These are phyloP conservation scores for Erpobdella octoculata DNA, from an alignment of 2,888 invertebrate genomes.

Conservation along the genomic window DNA sequence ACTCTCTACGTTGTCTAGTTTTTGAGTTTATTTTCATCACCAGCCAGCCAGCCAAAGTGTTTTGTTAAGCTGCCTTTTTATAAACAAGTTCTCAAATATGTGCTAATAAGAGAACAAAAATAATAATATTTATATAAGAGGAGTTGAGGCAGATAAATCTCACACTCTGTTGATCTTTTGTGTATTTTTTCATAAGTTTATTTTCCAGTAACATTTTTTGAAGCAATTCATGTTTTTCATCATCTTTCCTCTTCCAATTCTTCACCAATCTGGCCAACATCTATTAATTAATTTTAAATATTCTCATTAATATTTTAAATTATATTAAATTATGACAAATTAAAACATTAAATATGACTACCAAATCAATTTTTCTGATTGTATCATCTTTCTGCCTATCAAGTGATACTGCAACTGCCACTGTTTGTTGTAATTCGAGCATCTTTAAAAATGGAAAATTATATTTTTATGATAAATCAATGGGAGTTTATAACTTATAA, in stretches of 20 bases:
- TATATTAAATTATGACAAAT: not conserved
- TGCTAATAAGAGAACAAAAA: not conserved
- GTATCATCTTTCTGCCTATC: conserved; percentile 49
- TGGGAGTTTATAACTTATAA: not conserved
- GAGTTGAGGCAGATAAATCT: not conserved
- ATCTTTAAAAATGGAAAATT: conserved; percentile 38
- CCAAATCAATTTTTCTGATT: conserved; percentile 51
- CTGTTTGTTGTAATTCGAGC: conserved; percentile 47
- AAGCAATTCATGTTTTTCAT: not conserved
- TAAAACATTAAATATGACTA: conserved; percentile 30
- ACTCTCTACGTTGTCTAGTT: too few species aligned
- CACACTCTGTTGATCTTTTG: not conserved
- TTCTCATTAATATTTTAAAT: not conserved
- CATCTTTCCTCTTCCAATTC: not conserved
- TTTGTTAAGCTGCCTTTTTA: too few species aligned
- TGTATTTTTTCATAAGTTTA: not conserved
- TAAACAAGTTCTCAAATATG: too few species aligned
- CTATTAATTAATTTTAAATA: not conserved
- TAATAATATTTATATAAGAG: not conserved
- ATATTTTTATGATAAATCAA: not conserved
- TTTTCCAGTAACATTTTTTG: not conserved
- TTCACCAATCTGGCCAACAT: not conserved
- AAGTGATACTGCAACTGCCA: conserved; percentile 48
- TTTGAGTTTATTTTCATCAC: too few species aligned
- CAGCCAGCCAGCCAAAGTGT: too few species aligned